Percentiles rank a stretch among this genome's conserved stretches.
Evolutionary conservation across 1,140 invertebrate species (phyloP).

Genomic region (Drosophila tristis): DNA sequence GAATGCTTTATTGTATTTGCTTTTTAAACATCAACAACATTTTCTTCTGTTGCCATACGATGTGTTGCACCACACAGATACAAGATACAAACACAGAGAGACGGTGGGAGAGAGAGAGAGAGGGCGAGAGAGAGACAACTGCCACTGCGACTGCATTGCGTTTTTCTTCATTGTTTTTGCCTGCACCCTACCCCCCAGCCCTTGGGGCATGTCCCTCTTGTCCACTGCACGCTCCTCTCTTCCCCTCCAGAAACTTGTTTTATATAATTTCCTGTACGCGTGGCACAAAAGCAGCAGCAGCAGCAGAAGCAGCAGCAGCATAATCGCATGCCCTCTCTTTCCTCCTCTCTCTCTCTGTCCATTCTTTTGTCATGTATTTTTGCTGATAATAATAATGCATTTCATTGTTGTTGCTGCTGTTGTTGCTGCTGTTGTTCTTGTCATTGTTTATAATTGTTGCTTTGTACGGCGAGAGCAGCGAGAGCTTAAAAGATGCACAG

Average conservation of each 20-base stretch:
- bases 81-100: conserved; percentile 11
- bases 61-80: conserved; percentile 39
- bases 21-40: conserved; percentile 75
- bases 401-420: conserved; percentile 56
- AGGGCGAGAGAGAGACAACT: conserved; percentile 17
- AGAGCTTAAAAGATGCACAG: conserved; percentile 49
- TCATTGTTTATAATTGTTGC: conserved; percentile 75
- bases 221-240: neutral
- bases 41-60: conserved; percentile 61
- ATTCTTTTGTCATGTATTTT: conserved; percentile 77
- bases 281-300: conserved; percentile 65
- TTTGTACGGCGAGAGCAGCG: conserved; percentile 27
- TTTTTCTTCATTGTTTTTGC: conserved; percentile 75
- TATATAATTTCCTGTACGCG: conserved; percentile 80
- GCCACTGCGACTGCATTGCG: conserved; percentile 68
- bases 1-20: conserved; percentile 71
- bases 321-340: conserved; percentile 50
- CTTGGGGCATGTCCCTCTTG: conserved; percentile 7
- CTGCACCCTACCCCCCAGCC: neutral
- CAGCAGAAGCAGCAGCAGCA: conserved; percentile 32
- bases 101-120: too few species aligned
- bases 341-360: conserved; percentile 25
- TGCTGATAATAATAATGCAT: conserved; percentile 80
- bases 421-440: conserved; percentile 34
- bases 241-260: conserved; percentile 60